A percentile compares a stretch with the other conserved stretches of the same genome.
phyloP scores from a whole-genome alignment of 2,888 invertebrate genomes.

The Coelinius sp. region DNA sequence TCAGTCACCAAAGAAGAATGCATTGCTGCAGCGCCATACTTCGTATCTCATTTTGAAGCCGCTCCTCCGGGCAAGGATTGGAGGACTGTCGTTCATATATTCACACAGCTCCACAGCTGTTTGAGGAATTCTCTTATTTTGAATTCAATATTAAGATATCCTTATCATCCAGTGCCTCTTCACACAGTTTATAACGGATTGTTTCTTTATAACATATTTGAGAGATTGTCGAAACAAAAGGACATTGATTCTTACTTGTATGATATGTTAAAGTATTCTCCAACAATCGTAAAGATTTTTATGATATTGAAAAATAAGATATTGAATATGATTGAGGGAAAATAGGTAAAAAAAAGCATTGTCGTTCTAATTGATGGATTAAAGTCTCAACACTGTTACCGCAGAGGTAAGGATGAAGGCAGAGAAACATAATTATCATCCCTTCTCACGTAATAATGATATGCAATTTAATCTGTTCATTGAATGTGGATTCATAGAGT shows the following conservation, averaged over 20 bases:
- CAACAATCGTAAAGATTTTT: background rate
- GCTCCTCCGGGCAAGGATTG: background rate
- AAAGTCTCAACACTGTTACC: too few species aligned
- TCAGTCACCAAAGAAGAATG: background rate
- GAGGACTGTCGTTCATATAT: background rate
- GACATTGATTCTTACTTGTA: background rate
- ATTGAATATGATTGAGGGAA: background rate
- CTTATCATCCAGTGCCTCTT: background rate
- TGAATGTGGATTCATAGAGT: too few species aligned
- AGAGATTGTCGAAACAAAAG: background rate
- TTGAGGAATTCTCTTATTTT: background rate
- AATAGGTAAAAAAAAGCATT: too few species aligned
- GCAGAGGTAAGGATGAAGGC: too few species aligned
- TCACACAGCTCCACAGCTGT: background rate
- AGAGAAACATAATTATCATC: too few species aligned
- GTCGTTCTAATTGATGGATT: background rate
- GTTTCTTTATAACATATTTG: background rate
- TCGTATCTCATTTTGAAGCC: background rate
- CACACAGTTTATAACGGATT: background rate
- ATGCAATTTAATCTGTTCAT: too few species aligned
- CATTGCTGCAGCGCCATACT: background rate
- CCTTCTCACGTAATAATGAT: too few species aligned
- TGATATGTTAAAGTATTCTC: background rate
- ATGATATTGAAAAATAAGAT: background rate
- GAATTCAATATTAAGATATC: background rate